Evolutionary conservation across 2,797 vertebrate genomes (phyloP).

Genomic region (Harpagifer antarcticus): DNA sequence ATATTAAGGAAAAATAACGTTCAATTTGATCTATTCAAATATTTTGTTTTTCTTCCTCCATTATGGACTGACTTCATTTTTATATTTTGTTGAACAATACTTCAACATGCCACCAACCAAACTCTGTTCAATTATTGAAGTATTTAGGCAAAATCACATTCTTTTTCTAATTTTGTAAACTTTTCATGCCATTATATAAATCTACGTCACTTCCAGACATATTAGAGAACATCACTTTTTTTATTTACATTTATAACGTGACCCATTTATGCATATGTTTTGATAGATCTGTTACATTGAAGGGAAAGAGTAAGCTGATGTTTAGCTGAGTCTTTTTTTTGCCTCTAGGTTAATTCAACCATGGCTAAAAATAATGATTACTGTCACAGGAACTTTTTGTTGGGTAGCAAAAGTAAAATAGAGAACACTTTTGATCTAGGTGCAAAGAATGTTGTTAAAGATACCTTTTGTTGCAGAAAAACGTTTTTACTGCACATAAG

Average conservation of each 20-base stretch:
- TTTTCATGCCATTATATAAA: background rate
- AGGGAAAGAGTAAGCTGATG: background rate
- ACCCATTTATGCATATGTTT: background rate
- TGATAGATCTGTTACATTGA: background rate
- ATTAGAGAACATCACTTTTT: background rate
- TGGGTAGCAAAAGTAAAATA: background rate
- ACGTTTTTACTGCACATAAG: background rate
- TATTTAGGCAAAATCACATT: conserved; percentile 6
- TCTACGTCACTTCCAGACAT: background rate
- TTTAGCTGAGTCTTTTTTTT: background rate
- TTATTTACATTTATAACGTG: background rate
- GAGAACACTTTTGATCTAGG: background rate
- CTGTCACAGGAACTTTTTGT: background rate
- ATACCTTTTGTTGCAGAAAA: conserved; percentile 2
- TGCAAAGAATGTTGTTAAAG: conserved; percentile 4
- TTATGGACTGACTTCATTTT: too few relatives aligned
- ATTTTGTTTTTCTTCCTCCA: too few relatives aligned
- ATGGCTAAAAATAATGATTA: background rate
- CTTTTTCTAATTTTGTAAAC: background rate
- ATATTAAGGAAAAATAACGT: too few relatives aligned
- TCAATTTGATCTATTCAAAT: too few relatives aligned
- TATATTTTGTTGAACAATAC: too few relatives aligned
- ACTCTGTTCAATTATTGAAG: background rate
- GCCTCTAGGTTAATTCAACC: background rate
- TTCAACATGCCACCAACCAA: background rate